Evolutionary conservation across 1,140 invertebrate species (phyloP), one percentile per base, ranked within the genome.

Genomic region (Orchestia grillus): DNA sequence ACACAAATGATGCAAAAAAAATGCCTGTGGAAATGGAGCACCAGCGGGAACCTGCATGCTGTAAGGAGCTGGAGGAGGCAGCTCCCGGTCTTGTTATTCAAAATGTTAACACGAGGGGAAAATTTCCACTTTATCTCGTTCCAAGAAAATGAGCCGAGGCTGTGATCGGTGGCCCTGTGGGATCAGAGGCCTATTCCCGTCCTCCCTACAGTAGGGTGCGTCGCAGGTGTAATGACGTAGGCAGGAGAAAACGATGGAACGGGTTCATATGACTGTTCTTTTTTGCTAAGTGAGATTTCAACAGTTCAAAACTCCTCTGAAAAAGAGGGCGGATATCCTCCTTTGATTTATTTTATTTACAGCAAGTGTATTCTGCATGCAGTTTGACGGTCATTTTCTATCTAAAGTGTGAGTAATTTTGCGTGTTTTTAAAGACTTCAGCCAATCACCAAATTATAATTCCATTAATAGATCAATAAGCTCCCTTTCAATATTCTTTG

Each of bases 31-130:
- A 77, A 77, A 77, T 77, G 62, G 36, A 77, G 36, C 62, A 77
- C 11, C 11, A 8, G 11, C 62, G 62, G 62, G 36, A 28, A 77
- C 62, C 62, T 8, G 47, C 47, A 53, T 53, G 19, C n/a, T 53
- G 6, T 53, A 36, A 28, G 62, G 62, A 77, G 62, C 36, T 77
- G 47, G 47, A 6, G 19, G 47, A 53, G 47, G 47, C 47, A 53
- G 47, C 62, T 8, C 62, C 28, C 62, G 11, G 62, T 77, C 62
- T 77, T 77, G 41, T 91, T 91, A 91, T 91, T 91, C 88, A 91
- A 91, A 91, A 91, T 91, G 88, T 44, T 44, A 44, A 91, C 88
- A 91, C 42, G 44, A 91, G 88, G 88, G 88, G 88, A 91, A 91
- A 91, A 91, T 91, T 44, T 43, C 41, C 88, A 28, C 88, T 91